Conservation (phyloP, 2,888 invertebrate species). For the Polylopha cassiicola region DNA sequence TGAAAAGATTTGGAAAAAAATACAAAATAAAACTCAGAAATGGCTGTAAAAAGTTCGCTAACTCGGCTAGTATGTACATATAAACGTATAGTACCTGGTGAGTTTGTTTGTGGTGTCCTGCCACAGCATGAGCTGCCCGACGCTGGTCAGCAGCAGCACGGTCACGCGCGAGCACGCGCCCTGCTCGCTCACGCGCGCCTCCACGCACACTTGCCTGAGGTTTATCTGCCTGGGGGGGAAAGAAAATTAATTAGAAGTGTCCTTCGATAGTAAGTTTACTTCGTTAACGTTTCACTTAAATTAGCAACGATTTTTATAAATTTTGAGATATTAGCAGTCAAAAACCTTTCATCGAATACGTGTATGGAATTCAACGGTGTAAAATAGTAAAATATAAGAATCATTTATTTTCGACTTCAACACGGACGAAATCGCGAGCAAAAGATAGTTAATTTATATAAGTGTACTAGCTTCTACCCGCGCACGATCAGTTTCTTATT, state of each 20-base stretch:
- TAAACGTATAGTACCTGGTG: constrained; percentile 53
- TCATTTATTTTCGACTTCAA: no score
- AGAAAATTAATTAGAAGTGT: background rate
- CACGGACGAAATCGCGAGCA: no score
- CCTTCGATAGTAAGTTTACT: no score
- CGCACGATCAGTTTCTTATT: no score
- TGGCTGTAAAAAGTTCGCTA: background rate
- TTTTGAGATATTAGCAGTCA: no score
- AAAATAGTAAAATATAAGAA: no score
- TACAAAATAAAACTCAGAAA: background rate
- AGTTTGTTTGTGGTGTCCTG: constrained; percentile 77
- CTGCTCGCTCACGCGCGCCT: constrained; percentile 62
- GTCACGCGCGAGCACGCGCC: constrained; percentile 73
- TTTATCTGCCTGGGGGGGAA: constrained; percentile 55
- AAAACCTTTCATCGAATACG: no score
- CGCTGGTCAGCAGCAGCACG: constrained; percentile 77
- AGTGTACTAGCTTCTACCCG: no score
- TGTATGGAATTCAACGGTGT: no score
- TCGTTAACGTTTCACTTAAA: no score
- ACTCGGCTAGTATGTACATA: background rate
- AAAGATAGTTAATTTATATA: no score
- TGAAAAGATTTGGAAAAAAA: constrained; percentile 4
- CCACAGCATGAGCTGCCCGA: constrained; percentile 82
- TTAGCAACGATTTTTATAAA: no score
- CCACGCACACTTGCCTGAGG: constrained; percentile 62